Base-by-base conservation (phyloP, 2,113 vertebrate genomes). In the Phaethornis superciliosus region DNA sequence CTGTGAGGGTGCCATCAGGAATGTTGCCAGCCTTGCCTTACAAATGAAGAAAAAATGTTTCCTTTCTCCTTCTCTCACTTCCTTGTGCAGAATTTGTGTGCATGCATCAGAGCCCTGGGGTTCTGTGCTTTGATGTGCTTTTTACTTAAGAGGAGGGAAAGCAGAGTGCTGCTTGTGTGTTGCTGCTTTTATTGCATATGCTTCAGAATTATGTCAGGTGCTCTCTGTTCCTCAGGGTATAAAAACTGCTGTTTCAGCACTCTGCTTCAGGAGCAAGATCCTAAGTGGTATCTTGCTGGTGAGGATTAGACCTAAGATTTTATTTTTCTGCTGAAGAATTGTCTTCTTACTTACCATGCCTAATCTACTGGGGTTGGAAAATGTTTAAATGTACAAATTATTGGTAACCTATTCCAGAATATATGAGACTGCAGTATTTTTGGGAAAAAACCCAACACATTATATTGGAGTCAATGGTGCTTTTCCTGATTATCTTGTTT, bases 221-320 rank as follows among this genome's bases (percentile, higher is more conserved):
- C 54, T 77, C 71, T 12, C 35, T 87, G 40, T 77, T 46, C 71
- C 26, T 72, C 23, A 10, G 21, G n/a, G 21, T 69, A 71, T 85
- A 54, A 93, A 93, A 95, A 69, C 0, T 91, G 85, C 58, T 84
- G 40, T 80, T 81, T 71, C 77, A 94, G 81, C 79, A 79, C 56
- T 19, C 47, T 60, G 62, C 63, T 85, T 90, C n/a, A 35, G 67
- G n/a, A 77, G 35, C n/a, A 27, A 83, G 62, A 60, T 49, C 33
- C 82, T 70, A 64, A 79, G 59, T 88, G 46, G 16, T 54, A 65
- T 51, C 46, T 69, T 63, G 33, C 56, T 94, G 81, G 55, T 71
- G 71, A 72, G 52, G 35, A 76, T 71, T 37, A 94, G 32, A 72
- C 54, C 47, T 12, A 47, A 44, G 64, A 56, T 52, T 49, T 46